Percentiles rank a stretch among this genome's conserved stretches.
phyloP scores from a whole-genome alignment of 2,113 vertebrate genomes.

The Scopus umbretta region DNA sequence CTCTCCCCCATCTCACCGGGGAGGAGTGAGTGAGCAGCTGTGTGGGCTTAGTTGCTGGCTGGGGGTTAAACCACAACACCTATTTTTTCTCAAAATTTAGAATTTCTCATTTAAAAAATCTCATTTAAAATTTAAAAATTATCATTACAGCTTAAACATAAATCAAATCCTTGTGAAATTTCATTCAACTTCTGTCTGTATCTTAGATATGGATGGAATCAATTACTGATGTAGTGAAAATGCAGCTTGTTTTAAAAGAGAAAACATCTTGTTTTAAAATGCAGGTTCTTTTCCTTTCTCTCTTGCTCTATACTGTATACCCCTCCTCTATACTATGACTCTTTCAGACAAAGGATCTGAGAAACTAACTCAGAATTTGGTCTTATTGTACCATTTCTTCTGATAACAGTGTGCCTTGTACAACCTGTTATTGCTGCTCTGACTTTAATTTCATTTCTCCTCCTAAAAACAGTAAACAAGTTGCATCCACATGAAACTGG shows the following conservation, averaged over 20 bases:
- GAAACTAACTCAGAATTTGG: not conserved
- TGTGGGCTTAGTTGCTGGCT: too few relatives aligned
- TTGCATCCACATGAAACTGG: not conserved
- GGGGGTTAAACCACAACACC: too few relatives aligned
- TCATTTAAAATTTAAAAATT: constrained; percentile 28
- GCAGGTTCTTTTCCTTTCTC: not conserved
- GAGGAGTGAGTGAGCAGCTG: too few relatives aligned
- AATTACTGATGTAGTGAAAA: not conserved
- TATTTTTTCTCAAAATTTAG: not conserved
- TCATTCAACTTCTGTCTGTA: not conserved
- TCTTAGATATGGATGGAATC: not conserved
- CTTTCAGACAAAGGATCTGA: not conserved
- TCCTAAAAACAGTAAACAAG: not conserved
- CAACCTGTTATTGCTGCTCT: not conserved
- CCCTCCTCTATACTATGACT: not conserved
- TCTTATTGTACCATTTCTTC: not conserved
- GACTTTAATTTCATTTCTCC: not conserved
- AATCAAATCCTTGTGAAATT: constrained; percentile 23
- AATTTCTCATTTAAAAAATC: too few relatives aligned
- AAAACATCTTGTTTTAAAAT: not conserved
- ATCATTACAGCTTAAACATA: constrained; percentile 18
- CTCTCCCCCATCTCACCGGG: too few relatives aligned
- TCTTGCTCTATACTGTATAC: not conserved
- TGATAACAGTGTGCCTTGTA: not conserved
- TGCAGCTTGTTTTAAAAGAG: not conserved